A percentile compares a stretch with the other conserved stretches of the same genome.
These are phyloP conservation scores for Petrolisthes cinctipes DNA, from an alignment of 2,888 invertebrate species.

Conservation along the genomic window DNA sequence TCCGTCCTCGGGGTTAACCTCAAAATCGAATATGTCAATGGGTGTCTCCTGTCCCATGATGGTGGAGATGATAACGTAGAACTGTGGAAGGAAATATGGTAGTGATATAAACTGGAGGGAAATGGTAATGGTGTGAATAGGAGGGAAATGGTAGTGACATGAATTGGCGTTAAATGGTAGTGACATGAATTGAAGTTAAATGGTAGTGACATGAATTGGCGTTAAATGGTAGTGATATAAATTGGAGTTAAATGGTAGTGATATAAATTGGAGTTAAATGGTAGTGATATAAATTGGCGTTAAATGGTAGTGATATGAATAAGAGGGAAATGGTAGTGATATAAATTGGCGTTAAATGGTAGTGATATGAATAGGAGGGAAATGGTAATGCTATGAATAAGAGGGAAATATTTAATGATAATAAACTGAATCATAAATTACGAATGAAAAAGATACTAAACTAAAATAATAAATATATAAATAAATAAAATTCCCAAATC, in stretches of 20 bases:
- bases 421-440: no score
- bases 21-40: constrained; percentile 38
- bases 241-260: neutral
- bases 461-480: no score
- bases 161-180: neutral
- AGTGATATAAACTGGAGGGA: no score
- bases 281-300: neutral
- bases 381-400: neutral
- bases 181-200: no score
- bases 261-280: neutral
- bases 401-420: no score
- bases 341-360: no score
- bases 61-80: constrained; percentile 49
- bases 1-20: constrained; percentile 7
- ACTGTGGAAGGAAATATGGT: constrained; percentile 20
- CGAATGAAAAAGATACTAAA: no score
- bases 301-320: neutral
- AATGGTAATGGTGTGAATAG: neutral
- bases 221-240: neutral
- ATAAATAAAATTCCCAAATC: no score
- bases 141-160: neutral
- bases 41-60: constrained; percentile 38
- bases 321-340: neutral
- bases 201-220: neutral
- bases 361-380: neutral